Evolutionary conservation across 2,113 vertebrate species (phyloP).

Genomic region (Parotia lawesii): DNA sequence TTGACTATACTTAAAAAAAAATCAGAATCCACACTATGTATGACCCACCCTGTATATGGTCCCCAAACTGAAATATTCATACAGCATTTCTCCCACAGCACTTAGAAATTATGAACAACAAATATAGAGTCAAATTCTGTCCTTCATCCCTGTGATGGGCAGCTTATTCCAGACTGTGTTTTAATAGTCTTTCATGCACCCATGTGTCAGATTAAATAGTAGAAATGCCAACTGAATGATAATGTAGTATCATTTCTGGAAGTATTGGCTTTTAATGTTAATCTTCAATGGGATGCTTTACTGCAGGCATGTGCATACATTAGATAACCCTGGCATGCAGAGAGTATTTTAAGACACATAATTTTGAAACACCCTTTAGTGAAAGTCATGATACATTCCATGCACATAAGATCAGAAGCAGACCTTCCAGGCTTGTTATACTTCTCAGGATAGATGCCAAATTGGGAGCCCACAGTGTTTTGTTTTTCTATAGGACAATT

Average conservation of each 20-base stretch:
- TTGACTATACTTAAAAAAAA: not conserved
- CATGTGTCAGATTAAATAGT: constrained; percentile 10
- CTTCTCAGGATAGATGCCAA: not conserved
- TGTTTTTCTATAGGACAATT: not conserved
- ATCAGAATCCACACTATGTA: not conserved
- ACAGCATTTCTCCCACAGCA: not conserved
- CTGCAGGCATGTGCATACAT: constrained; percentile 1
- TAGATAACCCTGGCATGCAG: constrained; percentile 11
- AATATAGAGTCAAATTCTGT: not conserved
- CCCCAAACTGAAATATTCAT: not conserved
- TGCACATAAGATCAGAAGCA: constrained; percentile 18
- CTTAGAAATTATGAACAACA: not conserved
- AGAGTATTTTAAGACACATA: constrained; percentile 35
- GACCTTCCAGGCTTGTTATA: not conserved
- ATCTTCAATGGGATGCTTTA: not conserved
- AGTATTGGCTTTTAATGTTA: constrained; percentile 42
- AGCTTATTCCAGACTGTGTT: not conserved
- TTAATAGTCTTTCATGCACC: not conserved
- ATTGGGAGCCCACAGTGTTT: not conserved
- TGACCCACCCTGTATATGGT: not conserved
- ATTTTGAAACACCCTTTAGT: constrained; percentile 24
- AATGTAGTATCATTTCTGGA: constrained; percentile 20
- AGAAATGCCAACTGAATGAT: constrained; percentile 31
- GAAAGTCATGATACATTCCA: constrained; percentile 31
- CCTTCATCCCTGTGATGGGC: not conserved